Base-by-base conservation (phyloP, 2,888 invertebrate species). In the Cryptocephalus moraei region DNA sequence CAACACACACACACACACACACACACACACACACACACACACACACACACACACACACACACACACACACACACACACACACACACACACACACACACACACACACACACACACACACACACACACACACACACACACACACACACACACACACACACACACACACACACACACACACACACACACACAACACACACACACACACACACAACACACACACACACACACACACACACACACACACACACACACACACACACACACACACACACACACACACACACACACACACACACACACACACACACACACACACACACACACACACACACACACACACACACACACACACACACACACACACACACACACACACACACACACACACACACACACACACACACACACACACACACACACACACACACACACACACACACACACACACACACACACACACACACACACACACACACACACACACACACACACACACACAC, bases 161-260 rank as follows among this genome's bases (percentile, higher is more conserved):
- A n/a, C n/a, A n/a, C n/a, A n/a, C n/a, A n/a, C n/a, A n/a, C n/a
- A n/a, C n/a, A n/a, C n/a, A n/a, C n/a, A n/a, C n/a, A n/a, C n/a
- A n/a, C n/a, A n/a, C n/a, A n/a, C n/a, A n/a, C n/a, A n/a, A n/a
- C n/a, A n/a, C n/a, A n/a, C n/a, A n/a, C n/a, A n/a, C n/a, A n/a
- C n/a, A n/a, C n/a, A n/a, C n/a, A n/a, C n/a, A n/a, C n/a, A 8
- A 39, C 39, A 22, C 22, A 22, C 22, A 22, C 22, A 22, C 22
- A 22, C 22, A 22, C 22, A 22, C 22, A 22, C 22, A 39, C 11
- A 39, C 39, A 39, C 39, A 39, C 39, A 39, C 39, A 39, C 39
- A 39, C 39, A 39, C 39, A 39, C 39, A 39, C 39, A 39, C 39
- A 39, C 39, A 39, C 39, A 39, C 39, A 39, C 39, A 39, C 39